Base-by-base conservation (phyloP, 2,113 vertebrate species). In the Micromys minutus region DNA sequence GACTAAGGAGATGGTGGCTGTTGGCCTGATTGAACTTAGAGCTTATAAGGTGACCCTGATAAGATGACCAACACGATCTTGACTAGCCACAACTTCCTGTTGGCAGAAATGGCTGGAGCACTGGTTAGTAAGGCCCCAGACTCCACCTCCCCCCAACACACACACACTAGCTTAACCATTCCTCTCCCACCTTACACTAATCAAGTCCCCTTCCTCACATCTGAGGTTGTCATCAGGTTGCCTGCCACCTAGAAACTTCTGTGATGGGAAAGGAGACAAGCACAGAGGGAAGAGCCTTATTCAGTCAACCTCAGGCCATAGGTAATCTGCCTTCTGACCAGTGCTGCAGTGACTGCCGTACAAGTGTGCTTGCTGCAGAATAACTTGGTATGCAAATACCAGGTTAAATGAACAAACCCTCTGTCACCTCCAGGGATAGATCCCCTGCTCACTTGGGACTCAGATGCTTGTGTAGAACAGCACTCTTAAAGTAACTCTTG, bases 251-350 rank as follows among this genome's bases (percentile, higher is more conserved):
- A n/a, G 42, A 87, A 52, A 42, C 29, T 89, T 26, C 15, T 5
- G 65, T 80, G 92, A 84, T 34, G 13, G 83, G 42, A 50, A 79
- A 83, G 52, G 90, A 91, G 85, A 83, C 22, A 88, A 50, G 45
- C 87, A 1, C 22, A 63, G 50, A 80, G 42, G 39, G 50, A 55
- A 19, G 50, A 50, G 69, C 4, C 76, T 29, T 42, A 6, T 4
- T 45, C 59, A 15, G 39, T 39, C 55, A 72, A 15, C 61, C 42
- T 76, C 52, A 79, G 77, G 67, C 16, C 61, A 11, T 2, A 13
- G 39, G 67, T 65, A 42, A 65, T 61, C 50, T 61, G 19, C 50
- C 34, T 36, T 50, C 34, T 74, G 55, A 31, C 57, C 39, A 26
- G 16, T 24, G 52, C 22, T 24, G 39, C 13, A 2, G 76, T 45